Base-by-base conservation (phyloP, 1,140 invertebrate species). In the Antheraea pernyi region DNA sequence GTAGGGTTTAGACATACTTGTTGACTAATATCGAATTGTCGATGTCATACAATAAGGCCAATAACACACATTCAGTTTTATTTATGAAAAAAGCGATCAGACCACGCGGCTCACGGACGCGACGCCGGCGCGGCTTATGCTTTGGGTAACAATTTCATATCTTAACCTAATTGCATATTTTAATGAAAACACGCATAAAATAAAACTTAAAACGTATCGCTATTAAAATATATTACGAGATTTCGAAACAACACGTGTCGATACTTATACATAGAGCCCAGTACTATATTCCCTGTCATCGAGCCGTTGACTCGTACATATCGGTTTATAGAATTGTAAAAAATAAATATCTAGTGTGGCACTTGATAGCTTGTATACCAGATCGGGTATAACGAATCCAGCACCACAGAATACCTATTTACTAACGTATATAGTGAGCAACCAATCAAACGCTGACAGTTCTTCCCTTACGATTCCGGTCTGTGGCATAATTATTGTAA, bases 201-300 rank as follows among this genome's bases (percentile, higher is more conserved):
- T 78, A 84, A 86, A 78, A 83, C 81, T 86, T 91, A 89, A 79
- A 84, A 79, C 80, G 82, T 75, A 74, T 68, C 82, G 85, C 89
- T 77, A 72, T 79, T 76, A 76, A 81, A 79, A 90, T 87, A 90
- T 89, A 84, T 89, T 87, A 91, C 90, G 90, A 92, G 90, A 92
- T 92, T 91, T 91, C 90, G 85, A 30, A 88, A 90, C 83, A 85
- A 84, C 86, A 89, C 85, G 78, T 85, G 75, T 84, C 72, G 80
- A 85, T 73, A 85, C 81, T 83, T 81, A 84, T 77, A 76, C 82
- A 86, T 82, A 53, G 71, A 78, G 78, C 80, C 82, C 83, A 82
- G 78, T 78, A 82, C 46, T 53, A 70, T 72, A 76, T 78, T 85
- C 85, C 82, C 84, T 88, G 84, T 88, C 74, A 75, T 73, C 76